Evolutionary conservation across 1,140 invertebrate genomes (phyloP).

Genomic region (Chionoecetes opilio): DNA sequence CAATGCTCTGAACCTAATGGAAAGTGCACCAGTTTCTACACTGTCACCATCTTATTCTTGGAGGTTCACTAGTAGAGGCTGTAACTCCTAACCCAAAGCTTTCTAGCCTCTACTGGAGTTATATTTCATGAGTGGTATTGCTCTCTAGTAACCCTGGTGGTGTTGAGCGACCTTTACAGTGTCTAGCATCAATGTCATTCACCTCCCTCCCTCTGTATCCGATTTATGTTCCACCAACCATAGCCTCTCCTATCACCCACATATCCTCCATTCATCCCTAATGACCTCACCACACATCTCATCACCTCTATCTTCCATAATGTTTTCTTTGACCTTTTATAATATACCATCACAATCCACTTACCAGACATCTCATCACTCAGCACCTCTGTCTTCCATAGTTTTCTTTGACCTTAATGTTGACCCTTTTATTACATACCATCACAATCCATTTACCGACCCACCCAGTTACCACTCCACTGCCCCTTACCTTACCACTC

Average conservation of each 20-base stretch:
- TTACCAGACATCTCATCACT: no score
- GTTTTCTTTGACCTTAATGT: neutral
- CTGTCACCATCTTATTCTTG: neutral
- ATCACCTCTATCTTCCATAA: neutral
- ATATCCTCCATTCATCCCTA: neutral
- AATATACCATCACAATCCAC: no score
- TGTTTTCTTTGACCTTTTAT: neutral
- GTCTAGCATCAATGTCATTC: no score
- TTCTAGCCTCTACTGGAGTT: no score
- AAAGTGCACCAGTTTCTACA: neutral
- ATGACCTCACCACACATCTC: neutral
- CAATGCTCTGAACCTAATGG: neutral
- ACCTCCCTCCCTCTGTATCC: no score
- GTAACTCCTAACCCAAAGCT: no score
- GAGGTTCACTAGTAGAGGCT: no score
- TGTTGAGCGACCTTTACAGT: no score
- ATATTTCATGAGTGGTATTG: no score
- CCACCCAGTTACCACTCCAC: neutral
- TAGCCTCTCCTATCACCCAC: neutral
- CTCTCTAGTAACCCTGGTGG: no score
- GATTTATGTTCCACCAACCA: neutral
- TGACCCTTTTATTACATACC: neutral
- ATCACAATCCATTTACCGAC: neutral
- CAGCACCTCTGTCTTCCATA: no score
- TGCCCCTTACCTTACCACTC: neutral